Conservation (phyloP, 1,140 invertebrate genomes). For the Anastrepha obliqua region DNA sequence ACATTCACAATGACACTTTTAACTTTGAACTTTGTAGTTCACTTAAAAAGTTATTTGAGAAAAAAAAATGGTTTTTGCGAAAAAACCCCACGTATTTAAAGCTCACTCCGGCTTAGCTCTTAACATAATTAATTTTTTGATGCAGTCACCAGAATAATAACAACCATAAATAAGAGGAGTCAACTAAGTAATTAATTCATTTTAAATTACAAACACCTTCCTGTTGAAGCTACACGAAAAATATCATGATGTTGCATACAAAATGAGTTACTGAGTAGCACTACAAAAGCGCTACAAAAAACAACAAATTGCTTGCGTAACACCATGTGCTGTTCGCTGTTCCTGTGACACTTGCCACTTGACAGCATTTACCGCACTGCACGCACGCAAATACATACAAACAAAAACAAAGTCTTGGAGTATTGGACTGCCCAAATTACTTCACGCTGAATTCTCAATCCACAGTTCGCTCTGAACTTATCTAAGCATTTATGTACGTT, state of each 20-base stretch:
- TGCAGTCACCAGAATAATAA: neutral
- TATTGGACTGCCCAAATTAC: neutral
- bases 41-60: neutral
- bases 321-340: neutral
- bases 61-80: neutral
- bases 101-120: neutral
- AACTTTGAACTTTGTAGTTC: too few relatives aligned
- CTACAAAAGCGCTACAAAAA: neutral
- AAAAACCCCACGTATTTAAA: neutral
- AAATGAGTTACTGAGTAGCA: neutral
- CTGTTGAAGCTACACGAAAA: neutral
- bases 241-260: neutral
- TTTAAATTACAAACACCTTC: slow-evolving; percentile 23
- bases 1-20: too few relatives aligned
- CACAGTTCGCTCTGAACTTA: neutral
- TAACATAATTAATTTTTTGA: neutral
- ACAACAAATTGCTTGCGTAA: neutral
- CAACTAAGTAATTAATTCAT: neutral
- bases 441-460: neutral
- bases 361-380: neutral
- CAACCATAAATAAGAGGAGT: neutral
- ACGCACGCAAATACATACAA: too few relatives aligned
- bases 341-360: neutral
- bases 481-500: neutral
- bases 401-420: too few relatives aligned